Evolutionary conservation across 1,140 invertebrate genomes (phyloP).

Genomic region (Ladona fulva): DNA sequence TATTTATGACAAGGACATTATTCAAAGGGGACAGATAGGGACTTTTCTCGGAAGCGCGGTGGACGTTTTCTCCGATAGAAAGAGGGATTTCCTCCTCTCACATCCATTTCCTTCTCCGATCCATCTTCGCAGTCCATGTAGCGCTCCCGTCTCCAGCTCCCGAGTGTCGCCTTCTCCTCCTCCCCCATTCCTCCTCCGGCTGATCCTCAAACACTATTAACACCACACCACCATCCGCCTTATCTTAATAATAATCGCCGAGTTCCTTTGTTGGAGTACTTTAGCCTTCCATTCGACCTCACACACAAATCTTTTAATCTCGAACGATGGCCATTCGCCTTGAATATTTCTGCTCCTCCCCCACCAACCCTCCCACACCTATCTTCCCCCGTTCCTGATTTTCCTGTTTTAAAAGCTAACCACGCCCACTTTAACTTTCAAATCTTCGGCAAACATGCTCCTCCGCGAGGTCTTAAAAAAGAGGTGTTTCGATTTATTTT

Average conservation of each 20-base stretch:
- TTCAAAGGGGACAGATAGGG: too few relatives aligned
- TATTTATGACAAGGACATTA: too few relatives aligned
- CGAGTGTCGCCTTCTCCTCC: not conserved
- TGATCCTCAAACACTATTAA: not conserved
- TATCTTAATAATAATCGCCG: conserved; percentile 4
- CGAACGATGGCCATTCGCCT: not conserved
- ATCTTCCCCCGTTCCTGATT: not conserved
- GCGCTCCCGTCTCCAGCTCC: not conserved
- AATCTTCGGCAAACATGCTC: not conserved
- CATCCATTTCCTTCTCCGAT: not conserved
- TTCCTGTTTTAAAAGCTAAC: not conserved
- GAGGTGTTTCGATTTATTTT: too few relatives aligned
- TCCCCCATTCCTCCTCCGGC: not conserved
- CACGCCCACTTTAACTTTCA: conserved; percentile 8
- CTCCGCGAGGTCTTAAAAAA: not conserved
- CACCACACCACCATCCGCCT: not conserved
- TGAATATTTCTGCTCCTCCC: too few relatives aligned
- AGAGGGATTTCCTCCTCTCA: not conserved
- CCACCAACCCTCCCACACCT: not conserved
- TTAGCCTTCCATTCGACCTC: not conserved
- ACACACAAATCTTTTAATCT: conserved; percentile 10
- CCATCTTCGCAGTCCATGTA: not conserved
- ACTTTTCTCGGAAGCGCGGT: too few relatives aligned
- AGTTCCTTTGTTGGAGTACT: conserved; percentile 1
- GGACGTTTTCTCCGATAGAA: too few relatives aligned